These are phyloP conservation scores for Melanotaenia parkinsoni DNA, from an alignment of 2,797 vertebrate species.

Conservation along the genomic window DNA sequence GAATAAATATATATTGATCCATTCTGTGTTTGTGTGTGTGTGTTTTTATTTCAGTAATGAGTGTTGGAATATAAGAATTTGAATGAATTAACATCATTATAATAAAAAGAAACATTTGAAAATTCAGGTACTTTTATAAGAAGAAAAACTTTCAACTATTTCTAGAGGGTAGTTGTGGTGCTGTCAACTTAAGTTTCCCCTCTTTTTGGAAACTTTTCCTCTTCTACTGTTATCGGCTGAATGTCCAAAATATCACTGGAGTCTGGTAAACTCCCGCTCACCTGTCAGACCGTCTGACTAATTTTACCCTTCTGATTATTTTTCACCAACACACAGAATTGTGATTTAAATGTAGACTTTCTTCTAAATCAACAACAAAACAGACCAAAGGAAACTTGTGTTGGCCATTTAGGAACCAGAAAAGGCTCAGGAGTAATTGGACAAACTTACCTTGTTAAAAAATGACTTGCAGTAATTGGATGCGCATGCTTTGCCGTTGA, in stretches of 20 bases:
- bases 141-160: not conserved
- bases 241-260: not conserved
- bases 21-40: too few species aligned
- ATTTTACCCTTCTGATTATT: conserved; percentile 13
- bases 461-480: not conserved
- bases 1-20: too few species aligned
- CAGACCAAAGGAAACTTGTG: not conserved
- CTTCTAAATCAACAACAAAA: not conserved
- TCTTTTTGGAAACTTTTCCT: not conserved
- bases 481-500: not conserved
- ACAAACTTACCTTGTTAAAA: too few species aligned
- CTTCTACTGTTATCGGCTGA: not conserved
- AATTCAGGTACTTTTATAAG: not conserved
- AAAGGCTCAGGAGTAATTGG: too few species aligned
- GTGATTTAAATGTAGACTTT: not conserved
- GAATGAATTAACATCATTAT: too few species aligned
- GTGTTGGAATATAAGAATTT: too few species aligned
- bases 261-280: too few species aligned
- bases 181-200: not conserved
- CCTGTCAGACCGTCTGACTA: too few species aligned
- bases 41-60: too few species aligned
- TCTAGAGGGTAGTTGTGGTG: not conserved
- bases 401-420: not conserved
- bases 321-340: not conserved
- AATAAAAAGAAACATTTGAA: too few species aligned